These are phyloP conservation scores for Callinectes sapidus DNA, from an alignment of 2,888 invertebrate species.

Conservation along the genomic window DNA sequence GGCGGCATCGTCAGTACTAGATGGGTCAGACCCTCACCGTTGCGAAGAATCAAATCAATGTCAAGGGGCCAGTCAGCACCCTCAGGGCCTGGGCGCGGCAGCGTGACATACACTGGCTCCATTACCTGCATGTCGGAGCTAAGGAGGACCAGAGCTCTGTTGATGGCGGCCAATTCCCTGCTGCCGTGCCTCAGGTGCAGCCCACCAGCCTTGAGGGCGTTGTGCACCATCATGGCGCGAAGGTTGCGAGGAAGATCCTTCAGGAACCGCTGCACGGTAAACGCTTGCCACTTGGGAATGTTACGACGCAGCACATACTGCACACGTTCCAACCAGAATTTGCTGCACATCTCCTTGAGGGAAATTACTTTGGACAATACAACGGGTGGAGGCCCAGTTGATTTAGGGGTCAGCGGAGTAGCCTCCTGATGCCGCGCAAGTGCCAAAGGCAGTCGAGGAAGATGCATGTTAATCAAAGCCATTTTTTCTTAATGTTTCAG, in stretches of 20 bases:
- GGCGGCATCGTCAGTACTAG: constrained; percentile 67
- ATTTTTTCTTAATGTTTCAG: constrained; percentile 2
- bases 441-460: constrained; percentile 67
- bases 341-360: constrained; percentile 70
- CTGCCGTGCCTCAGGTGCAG: constrained; percentile 70
- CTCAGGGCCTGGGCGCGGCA: constrained; percentile 57
- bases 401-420: constrained; percentile 58
- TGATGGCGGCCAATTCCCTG: constrained; percentile 67
- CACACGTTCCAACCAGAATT: constrained; percentile 70
- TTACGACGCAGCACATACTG: constrained; percentile 65
- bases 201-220: constrained; percentile 70
- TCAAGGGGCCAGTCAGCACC: constrained; percentile 64
- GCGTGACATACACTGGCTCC: constrained; percentile 69
- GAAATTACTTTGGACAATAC: constrained; percentile 58
- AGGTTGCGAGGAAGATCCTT: constrained; percentile 68
- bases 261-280: constrained; percentile 65
- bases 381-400: constrained; percentile 48
- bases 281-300: constrained; percentile 67
- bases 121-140: constrained; percentile 65
- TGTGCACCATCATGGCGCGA: constrained; percentile 68
- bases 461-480: constrained; percentile 56
- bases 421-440: constrained; percentile 70
- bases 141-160: constrained; percentile 66
- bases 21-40: constrained; percentile 66
- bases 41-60: constrained; percentile 63